Conservation (phyloP, 2,113 vertebrate genomes). For the Toxotes jaculatrix region DNA sequence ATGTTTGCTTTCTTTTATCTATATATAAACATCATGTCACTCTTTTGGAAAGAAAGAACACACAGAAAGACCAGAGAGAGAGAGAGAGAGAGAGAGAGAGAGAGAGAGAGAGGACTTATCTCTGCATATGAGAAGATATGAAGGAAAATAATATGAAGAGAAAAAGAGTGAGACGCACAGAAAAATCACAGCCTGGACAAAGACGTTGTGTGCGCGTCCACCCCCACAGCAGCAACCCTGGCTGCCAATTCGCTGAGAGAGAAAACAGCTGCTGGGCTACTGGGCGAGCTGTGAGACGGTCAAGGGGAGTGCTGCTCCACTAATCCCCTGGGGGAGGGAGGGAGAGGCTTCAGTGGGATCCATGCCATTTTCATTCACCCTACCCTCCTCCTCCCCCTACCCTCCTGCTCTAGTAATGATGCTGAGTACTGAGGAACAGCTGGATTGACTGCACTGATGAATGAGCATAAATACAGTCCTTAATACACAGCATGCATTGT, state of each 20-base stretch:
- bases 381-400: conserved; percentile 11
- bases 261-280: conserved; percentile 78
- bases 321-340: conserved; percentile 59
- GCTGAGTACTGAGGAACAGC: conserved; percentile 63
- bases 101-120: too few species aligned
- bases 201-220: conserved; percentile 49
- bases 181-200: conserved; percentile 63
- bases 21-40: conserved; percentile 29
- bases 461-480: conserved; percentile 7
- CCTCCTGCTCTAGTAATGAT: conserved; percentile 38
- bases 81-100: too few species aligned
- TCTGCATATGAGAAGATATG: not conserved
- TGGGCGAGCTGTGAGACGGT: conserved; percentile 70
- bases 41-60: conserved; percentile 27
- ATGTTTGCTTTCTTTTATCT: conserved; percentile 39
- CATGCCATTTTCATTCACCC: conserved; percentile 66
- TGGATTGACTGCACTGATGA: conserved; percentile 55
- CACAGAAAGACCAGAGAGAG: conserved; percentile 9
- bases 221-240: conserved; percentile 63
- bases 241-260: conserved; percentile 63
- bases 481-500: conserved; percentile 9
- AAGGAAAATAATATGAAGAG: conserved; percentile 1
- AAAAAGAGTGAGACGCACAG: conserved; percentile 10
- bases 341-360: conserved; percentile 57
- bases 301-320: conserved; percentile 69